Conservation (phyloP, 2,113 vertebrate genomes). For the Periophthalmodon schlosseri region DNA sequence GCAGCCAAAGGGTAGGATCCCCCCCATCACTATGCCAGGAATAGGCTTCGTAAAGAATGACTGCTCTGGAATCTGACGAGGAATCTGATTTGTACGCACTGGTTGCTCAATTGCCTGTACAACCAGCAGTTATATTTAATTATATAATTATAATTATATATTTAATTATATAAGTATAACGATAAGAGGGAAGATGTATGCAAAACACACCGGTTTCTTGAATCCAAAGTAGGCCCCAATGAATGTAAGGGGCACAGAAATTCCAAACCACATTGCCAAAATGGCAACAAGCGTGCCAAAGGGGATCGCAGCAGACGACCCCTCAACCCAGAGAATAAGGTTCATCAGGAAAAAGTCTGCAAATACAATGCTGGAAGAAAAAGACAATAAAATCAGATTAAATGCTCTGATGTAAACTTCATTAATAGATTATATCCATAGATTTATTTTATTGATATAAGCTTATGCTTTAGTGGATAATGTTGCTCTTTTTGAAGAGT, state of each 20-base stretch:
- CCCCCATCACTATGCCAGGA: slow-evolving; percentile 97
- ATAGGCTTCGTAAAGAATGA: slow-evolving; percentile 96
- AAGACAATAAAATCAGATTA: not conserved
- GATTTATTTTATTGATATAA: too few relatives aligned
- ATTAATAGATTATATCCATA: not conserved
- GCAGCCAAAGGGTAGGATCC: slow-evolving; percentile 96
- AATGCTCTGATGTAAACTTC: not conserved
- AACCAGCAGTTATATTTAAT: not conserved
- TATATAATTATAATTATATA: not conserved
- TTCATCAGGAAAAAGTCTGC: slow-evolving; percentile 99
- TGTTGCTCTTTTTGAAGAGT: not conserved
- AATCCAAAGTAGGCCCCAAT: slow-evolving; percentile 97
- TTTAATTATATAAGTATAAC: not conserved
- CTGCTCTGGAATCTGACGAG: slow-evolving; percentile 96
- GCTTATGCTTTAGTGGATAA: not conserved
- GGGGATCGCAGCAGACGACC: slow-evolving; percentile 95
- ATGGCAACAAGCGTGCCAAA: slow-evolving; percentile 95
- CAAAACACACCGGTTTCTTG: slow-evolving; percentile 86
- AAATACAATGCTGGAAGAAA: slow-evolving; percentile 88
- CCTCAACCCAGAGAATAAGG: slow-evolving; percentile 97
- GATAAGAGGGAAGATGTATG: not conserved
- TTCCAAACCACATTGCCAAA: slow-evolving; percentile 97
- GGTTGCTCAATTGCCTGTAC: slow-evolving; percentile 93
- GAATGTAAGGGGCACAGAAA: slow-evolving; percentile 95
- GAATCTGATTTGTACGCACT: slow-evolving; percentile 97